Evolutionary conservation across 2,888 invertebrate species (phyloP).

Genomic region (Gibbula magus): DNA sequence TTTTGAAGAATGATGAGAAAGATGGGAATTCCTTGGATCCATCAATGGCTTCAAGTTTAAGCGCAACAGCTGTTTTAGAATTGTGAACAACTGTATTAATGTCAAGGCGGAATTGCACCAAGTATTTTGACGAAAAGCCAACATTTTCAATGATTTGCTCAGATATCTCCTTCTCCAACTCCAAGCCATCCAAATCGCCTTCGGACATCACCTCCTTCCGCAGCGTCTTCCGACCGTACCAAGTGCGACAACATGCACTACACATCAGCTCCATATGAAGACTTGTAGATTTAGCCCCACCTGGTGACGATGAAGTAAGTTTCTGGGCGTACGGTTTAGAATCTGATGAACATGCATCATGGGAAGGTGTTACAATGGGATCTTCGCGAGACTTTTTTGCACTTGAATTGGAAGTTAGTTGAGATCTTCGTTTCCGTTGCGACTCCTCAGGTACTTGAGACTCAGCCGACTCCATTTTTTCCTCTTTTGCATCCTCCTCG

Average conservation of each 20-base stretch:
- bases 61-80: conserved; percentile 10
- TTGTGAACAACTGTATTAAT: conserved; percentile 19
- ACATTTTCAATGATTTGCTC: conserved; percentile 25
- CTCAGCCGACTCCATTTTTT: not conserved
- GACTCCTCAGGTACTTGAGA: not conserved
- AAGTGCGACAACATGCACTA: conserved; percentile 28
- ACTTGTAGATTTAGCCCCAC: not conserved
- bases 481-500: not conserved
- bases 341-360: not conserved
- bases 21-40: conserved; percentile 37
- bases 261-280: conserved; percentile 26
- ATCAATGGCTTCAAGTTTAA: conserved; percentile 24
- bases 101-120: conserved; percentile 20
- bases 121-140: not conserved
- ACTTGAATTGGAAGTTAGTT: no score
- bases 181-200: conserved; percentile 28
- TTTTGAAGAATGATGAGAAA: conserved; percentile 39
- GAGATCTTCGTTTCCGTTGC: not conserved
- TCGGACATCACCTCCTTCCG: conserved; percentile 41
- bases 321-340: no score
- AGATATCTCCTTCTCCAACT: conserved; percentile 37
- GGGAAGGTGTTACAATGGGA: not conserved
- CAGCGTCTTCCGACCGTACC: conserved; percentile 37
- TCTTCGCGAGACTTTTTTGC: not conserved
- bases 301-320: not conserved